A percentile compares a stretch with the other conserved stretches of the same genome.
Evolutionary conservation across 2,113 vertebrate species (phyloP).

Genomic region (Misgurnus anguillicaudatus): DNA sequence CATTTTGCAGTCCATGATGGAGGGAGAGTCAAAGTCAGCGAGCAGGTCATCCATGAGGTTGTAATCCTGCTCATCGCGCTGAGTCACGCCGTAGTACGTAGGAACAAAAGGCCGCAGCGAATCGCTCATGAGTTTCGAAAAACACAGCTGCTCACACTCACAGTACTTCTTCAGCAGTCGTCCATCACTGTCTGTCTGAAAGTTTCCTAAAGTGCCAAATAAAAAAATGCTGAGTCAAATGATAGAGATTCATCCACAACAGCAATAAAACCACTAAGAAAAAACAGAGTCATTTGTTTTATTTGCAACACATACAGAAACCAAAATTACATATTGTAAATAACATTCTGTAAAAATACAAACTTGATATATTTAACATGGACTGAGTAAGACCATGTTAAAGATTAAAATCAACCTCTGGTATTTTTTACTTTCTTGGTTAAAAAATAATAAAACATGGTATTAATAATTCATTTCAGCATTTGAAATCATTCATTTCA

Average conservation of each 20-base stretch:
- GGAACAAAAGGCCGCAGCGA: conserved; percentile 79
- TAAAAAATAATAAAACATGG: too few relatives aligned
- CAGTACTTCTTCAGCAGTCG: conserved; percentile 83
- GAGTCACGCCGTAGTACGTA: conserved; percentile 76
- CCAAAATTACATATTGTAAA: background rate
- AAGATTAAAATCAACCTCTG: too few relatives aligned
- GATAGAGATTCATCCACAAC: background rate
- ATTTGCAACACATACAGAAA: background rate
- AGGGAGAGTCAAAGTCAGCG: conserved; percentile 78
- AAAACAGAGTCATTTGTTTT: background rate
- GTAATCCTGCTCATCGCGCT: conserved; percentile 76
- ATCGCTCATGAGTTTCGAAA: conserved; percentile 79
- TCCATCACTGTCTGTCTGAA: conserved; percentile 80
- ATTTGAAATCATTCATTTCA: too few relatives aligned
- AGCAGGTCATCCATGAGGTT: conserved; percentile 87
- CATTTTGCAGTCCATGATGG: conserved; percentile 92
- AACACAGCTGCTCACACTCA: conserved; percentile 78
- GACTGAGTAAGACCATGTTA: too few relatives aligned
- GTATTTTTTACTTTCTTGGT: too few relatives aligned
- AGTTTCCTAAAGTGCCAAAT: conserved; percentile 73
- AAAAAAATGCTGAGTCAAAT: background rate
- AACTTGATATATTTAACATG: background rate
- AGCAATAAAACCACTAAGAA: background rate
- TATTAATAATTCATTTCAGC: too few relatives aligned
- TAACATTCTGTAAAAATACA: too few relatives aligned